Base-by-base conservation (phyloP, 2,888 invertebrate species). In the Hydrotaea cyrtoneurina region DNA sequence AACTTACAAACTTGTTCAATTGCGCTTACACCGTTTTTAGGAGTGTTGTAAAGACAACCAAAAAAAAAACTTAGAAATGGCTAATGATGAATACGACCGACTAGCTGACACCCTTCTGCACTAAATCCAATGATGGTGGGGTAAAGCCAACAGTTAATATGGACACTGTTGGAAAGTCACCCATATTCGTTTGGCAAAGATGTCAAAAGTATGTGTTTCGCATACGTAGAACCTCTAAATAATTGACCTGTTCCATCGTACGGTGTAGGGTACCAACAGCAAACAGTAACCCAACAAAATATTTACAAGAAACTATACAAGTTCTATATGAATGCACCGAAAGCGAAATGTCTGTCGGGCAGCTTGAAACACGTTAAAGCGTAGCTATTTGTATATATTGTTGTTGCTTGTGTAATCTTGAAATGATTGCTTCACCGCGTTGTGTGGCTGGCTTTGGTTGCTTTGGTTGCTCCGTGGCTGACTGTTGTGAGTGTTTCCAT, bases 1-100 rank as follows among this genome's bases (percentile, higher is more conserved):
- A 23, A 59, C 69, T 50, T 62, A 71, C 43, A 80, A 80, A 80
- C 71, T 80, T 76, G 80, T 80, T 71, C 71, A 80, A 71, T 71
- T 75, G 59, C 23, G 59, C 21, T 80, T 69, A 69, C 23, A 23
- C 73, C 55, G 21, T 4, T 23, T 55, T 55, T 15, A 74, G 46
- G 10, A 50, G 69, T 50, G 59, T 72, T 59, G 50, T 72, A 39
- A 72, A 62, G 19, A 55, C 10, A 19, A 55, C 53, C 53, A 17
- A 13, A 5, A 2, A 31, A 31, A 53, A 17, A 17, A 53, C 3
- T 7, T 31, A 31, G 31, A 2, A 31, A 31, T 4, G 31, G 31
- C 31, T 31, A 7, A 31, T 4, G 31, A 4, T 7, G 31, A 31
- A 7, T 7, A 4, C 3, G 3, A 31, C 31, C 31, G 7, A 2